Evolutionary conservation across 1,140 invertebrate species (phyloP), one percentile per base, ranked within the genome.

Genomic region (Zaprionus africanus): DNA sequence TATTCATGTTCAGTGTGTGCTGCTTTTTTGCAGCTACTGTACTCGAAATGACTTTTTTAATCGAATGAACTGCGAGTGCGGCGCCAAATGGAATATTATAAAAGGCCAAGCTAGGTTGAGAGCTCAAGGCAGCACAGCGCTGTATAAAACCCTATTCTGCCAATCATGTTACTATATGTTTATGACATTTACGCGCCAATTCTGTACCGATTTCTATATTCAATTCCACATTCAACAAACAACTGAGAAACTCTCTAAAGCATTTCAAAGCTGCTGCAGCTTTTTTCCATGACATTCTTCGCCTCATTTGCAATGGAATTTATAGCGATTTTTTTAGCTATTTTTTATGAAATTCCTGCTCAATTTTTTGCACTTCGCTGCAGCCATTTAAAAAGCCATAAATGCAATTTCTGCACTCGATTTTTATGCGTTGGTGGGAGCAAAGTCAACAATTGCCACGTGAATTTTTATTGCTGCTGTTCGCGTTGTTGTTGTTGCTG

Each of bases 1-100:
- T 58, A 36, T 65, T 34, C 38, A 56, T 13, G 36, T 4, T 7
- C 19, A 53, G 24, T 36, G 31, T 17, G 9, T 11, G n/a, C 13
- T 41, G 38, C 46, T 69, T 73, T 59, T 65, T 49, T 63, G 9
- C 26, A 36, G 63, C 38, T 31, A 31, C 28, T 31, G 7, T 31
- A 34, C 11, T 46, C 49, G 49, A 62, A 85, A 87, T 87, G 79
- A 63, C 80, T 68, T 86, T 86, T 86, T 82, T 79, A 80, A 86
- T 74, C 59, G 75, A 78, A 80, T 75, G 58, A 74, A 68, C 36
- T 34, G 31, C 38, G 36, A 63, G 41, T 58, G 53, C 34, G 63
- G 76, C 56, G 17, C 58, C 28, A 87, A 86, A 86, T 82, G 79
- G 69, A 80, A 83, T 80, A 72, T 78, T 82, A 65, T 87, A 73